Percentiles rank a stretch among this genome's conserved stretches.
These are phyloP conservation scores for Thaumatotibia leucotreta DNA, from an alignment of 1,140 invertebrate species.

Conservation along the genomic window DNA sequence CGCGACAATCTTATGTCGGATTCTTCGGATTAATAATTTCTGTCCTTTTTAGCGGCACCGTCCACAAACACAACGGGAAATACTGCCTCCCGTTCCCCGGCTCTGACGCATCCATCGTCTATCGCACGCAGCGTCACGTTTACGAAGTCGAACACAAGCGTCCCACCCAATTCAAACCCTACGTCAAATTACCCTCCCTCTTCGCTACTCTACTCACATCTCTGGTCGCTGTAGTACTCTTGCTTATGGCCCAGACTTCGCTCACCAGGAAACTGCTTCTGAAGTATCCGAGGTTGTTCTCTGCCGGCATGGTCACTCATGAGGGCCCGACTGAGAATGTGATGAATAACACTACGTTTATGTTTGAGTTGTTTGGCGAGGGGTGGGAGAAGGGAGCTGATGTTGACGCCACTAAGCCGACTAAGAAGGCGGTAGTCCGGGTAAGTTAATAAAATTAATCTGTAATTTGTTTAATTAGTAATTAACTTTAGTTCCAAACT, in stretches of 20 bases:
- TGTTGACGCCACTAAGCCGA: constrained; percentile 79
- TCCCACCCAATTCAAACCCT: constrained; percentile 81
- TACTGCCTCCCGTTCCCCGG: constrained; percentile 89
- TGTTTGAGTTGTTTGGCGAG: constrained; percentile 82
- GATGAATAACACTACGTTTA: constrained; percentile 81
- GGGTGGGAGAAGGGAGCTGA: constrained; percentile 87
- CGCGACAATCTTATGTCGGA: neutral
- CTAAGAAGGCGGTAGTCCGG: constrained; percentile 82
- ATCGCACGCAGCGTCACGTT: constrained; percentile 85
- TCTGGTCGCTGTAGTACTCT: constrained; percentile 80
- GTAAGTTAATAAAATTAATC: constrained; percentile 41
- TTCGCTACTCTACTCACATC: constrained; percentile 68
- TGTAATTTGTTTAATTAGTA: no score
- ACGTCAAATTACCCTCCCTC: constrained; percentile 77
- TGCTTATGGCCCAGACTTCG: constrained; percentile 80
- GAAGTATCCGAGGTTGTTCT: constrained; percentile 67
- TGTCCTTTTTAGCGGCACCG: constrained; percentile 61
- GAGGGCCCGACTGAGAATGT: constrained; percentile 81
- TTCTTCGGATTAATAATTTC: neutral
- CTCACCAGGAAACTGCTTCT: constrained; percentile 81
- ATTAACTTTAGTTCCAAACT: no score
- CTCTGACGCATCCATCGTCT: constrained; percentile 87
- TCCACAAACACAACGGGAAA: constrained; percentile 80
- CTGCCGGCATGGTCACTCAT: constrained; percentile 79
- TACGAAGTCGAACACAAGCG: constrained; percentile 82